These are phyloP conservation scores for Drosophila acutilabella DNA, from an alignment of 2,888 invertebrate genomes.

Conservation along the genomic window DNA sequence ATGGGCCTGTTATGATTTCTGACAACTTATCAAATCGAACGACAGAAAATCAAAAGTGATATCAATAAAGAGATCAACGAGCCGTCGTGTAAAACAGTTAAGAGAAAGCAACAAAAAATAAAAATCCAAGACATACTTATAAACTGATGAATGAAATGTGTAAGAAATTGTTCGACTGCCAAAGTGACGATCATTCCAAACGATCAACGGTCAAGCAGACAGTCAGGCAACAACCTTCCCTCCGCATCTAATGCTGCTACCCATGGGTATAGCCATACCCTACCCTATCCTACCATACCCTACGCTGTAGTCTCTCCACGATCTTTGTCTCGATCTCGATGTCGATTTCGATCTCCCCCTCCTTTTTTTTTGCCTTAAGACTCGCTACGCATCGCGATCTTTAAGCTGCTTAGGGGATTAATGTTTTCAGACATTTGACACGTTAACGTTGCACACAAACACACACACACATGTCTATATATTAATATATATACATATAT, in stretches of 20 bases:
- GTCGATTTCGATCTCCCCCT: constrained; percentile 13
- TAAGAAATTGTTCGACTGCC: constrained; percentile 49
- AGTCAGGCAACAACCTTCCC: constrained; percentile 47
- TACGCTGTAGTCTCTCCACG: constrained; percentile 19
- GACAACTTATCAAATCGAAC: constrained; percentile 79
- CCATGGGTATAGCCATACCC: not conserved
- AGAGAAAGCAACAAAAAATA: constrained; percentile 53
- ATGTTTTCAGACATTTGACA: constrained; percentile 83
- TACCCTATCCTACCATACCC: constrained; percentile 9
- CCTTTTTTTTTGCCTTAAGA: constrained; percentile 49
- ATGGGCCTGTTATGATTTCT: constrained; percentile 70
- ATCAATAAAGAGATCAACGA: constrained; percentile 79
- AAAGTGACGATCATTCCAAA: constrained; percentile 31
- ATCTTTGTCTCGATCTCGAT: constrained; percentile 22
- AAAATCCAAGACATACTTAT: constrained; percentile 34
- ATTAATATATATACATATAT: constrained; percentile 18
- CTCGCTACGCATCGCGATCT: constrained; percentile 76
- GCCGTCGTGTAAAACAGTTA: constrained; percentile 64
- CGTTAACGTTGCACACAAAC: constrained; percentile 74
- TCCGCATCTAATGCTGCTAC: constrained; percentile 3
- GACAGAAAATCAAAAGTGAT: constrained; percentile 80
- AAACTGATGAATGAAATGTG: constrained; percentile 71
- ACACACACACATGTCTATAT: constrained; percentile 22
- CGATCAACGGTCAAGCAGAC: constrained; percentile 68
- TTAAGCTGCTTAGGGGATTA: constrained; percentile 84